These are phyloP conservation scores for Drosophila aldrichi DNA, from an alignment of 2,888 invertebrate species.

Conservation along the genomic window DNA sequence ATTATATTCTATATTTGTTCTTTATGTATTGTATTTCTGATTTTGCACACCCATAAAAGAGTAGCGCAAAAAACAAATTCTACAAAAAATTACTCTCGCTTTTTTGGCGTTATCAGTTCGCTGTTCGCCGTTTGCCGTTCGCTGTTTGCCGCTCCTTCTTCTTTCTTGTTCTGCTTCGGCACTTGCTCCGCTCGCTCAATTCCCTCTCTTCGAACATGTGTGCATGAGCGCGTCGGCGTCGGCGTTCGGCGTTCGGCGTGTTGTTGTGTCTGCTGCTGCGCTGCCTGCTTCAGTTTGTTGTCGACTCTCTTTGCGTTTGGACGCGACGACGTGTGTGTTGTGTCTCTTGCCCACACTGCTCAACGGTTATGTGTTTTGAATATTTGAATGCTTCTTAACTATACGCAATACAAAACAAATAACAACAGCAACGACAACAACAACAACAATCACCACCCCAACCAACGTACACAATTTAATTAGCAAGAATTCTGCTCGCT, in stretches of 20 bases:
- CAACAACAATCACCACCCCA: constrained; percentile 10
- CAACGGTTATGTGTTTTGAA: constrained; percentile 60
- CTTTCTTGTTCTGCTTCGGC: constrained; percentile 34
- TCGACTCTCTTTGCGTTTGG: constrained; percentile 75
- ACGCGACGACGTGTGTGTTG: constrained; percentile 42
- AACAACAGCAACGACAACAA: constrained; percentile 22
- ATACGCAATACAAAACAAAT: constrained; percentile 46
- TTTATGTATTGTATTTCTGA: constrained; percentile 32
- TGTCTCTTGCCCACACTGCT: constrained; percentile 33
- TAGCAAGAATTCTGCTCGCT: constrained; percentile 38
- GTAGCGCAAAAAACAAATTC: constrained; percentile 24
- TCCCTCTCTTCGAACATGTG: constrained; percentile 33
- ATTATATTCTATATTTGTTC: constrained; percentile 28
- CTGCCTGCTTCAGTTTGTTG: constrained; percentile 62
- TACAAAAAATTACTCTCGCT: constrained; percentile 60
- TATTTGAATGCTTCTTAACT: constrained; percentile 59
- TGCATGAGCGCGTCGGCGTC: constrained; percentile 49
- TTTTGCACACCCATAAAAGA: constrained; percentile 27
- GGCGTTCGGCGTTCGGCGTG: constrained; percentile 47
- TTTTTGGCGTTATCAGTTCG: constrained; percentile 73
- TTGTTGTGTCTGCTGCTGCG: constrained; percentile 56
- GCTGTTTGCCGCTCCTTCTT: constrained; percentile 34
- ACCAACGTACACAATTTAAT: constrained; percentile 49
- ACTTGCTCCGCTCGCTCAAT: constrained; percentile 66
- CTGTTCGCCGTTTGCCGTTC: constrained; percentile 23